Base-by-base conservation (phyloP, 2,888 invertebrate species). In the Holacanthella duospinosa region DNA sequence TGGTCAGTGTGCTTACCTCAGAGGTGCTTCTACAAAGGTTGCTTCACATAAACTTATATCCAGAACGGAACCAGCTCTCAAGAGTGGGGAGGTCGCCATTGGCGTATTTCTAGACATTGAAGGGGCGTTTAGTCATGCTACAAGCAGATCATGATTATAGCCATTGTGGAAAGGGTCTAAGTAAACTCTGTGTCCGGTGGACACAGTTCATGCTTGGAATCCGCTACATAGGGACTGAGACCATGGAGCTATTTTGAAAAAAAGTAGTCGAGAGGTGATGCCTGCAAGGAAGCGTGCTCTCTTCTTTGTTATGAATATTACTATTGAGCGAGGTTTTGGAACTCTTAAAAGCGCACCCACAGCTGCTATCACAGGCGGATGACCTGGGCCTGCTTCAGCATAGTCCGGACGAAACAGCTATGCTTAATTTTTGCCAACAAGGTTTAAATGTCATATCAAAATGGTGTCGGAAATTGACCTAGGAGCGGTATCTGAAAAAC, bases 91-190 rank as follows among this genome's bases (percentile, higher is more conserved):
- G 59, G 55, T 64, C 9, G 43, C 57, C 2, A 9, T 73, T 19
- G 66, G 60, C 0, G 67, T 65, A 0, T 72, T 74, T 55, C 36
- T 70, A 1, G 73, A 74, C 29, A 71, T 72, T 21, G 70, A 74
- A 54, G 74, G 74, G 9, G 73, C 73, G 2, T 73, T 74, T 58
- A 71, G 55, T n/a, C 55, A 55, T 21, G 29, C 55, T 6, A 55
- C 55, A 6, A 26, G 9, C 25, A 24, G 29, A 2, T 55, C n/a
- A 24, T n/a, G 6, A 21, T 4, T 48, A 21, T 4, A 21, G 48
- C 16, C 19, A 16, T 4, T 48, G 21, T 4, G 21, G 28, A 29
- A 16, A 21, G 4, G 48, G 48, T 9, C 21, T 48, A 9, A 48
- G 48, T 21, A 21, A 48, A 9, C 19, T 48, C 16, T 48, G 48